Base-by-base conservation (phyloP, 1,140 invertebrate genomes). In the Colletes gigas region DNA sequence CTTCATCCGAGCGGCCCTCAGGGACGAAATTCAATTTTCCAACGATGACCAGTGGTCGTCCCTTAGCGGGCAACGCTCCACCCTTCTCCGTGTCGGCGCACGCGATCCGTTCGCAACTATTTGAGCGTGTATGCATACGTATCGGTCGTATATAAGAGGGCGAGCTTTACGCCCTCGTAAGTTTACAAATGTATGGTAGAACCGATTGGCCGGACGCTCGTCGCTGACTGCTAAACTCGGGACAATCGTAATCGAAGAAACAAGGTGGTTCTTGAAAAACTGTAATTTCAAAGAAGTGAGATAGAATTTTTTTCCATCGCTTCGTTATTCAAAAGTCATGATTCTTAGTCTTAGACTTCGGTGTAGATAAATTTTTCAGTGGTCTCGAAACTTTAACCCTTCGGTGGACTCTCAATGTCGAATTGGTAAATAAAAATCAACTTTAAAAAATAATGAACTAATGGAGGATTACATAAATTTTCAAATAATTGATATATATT, bases 21-120 rank as follows among this genome's bases (percentile, higher is more conserved):
- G 93, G 91, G 93, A 93, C 89, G 83, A 86, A 91, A 93, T 93
- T 93, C 93, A 93, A 93, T 93, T 93, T 93, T 88, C 92, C 90
- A 72, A 84, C 89, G 91, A 93, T 93, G 93, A 93, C 92, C 92
- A 91, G 85, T 88, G 88, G 50, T 88, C 92, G 86, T 90, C 89
- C 89, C 74, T 84, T 76, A 63, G 71, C 82, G 75, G 69, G 66
- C 82, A 83, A 62, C 73, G 57, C 77, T 44, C 57, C 60, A 19
- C 47, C 54, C 41, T 77, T 60, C 75, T 60, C 70, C 59, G 47
- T 60, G 63, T 39, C 50, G 30, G n/a, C 21, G 39, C 67, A 60
- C 75, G 54, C 52, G 55, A 69, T 60, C 54, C 57, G 57, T 55
- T 15, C 50, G 17, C 50, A 52, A n/a, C 52, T 30, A 19, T n/a